A percentile compares a stretch with the other conserved stretches of the same genome.
phyloP scores from a whole-genome alignment of 2,113 vertebrate species.

The Dicentrarchus labrax region DNA sequence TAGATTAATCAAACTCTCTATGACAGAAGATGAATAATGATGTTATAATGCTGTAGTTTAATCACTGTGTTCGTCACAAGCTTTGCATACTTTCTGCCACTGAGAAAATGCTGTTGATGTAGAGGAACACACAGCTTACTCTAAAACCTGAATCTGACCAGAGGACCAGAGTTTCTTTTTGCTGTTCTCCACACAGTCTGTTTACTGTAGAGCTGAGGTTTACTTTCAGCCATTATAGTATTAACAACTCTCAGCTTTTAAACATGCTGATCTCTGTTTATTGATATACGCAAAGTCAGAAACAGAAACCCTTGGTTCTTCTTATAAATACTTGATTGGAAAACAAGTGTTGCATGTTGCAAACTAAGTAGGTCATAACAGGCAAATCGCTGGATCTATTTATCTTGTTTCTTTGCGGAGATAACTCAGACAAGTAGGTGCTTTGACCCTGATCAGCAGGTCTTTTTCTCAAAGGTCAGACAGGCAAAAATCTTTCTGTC shows the following conservation, averaged over 20 bases:
- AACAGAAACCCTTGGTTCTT: too few species aligned
- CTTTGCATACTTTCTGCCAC: neutral
- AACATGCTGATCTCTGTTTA: neutral
- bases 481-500: neutral
- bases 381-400: neutral
- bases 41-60: constrained; percentile 1
- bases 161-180: neutral
- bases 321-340: too few species aligned
- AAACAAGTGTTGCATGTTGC: neutral
- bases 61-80: neutral
- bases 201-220: neutral
- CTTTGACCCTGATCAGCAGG: neutral
- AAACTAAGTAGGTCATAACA: neutral
- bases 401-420: neutral
- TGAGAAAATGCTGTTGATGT: neutral
- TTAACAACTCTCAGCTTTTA: neutral
- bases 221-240: neutral
- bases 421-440: neutral
- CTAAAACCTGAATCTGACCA: neutral
- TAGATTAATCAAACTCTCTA: neutral
- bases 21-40: constrained; percentile 12
- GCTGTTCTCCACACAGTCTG: neutral
- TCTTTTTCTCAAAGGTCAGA: neutral
- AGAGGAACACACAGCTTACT: neutral
- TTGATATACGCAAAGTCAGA: neutral